A percentile compares a stretch with the other conserved stretches of the same genome.
Evolutionary conservation across 2,113 vertebrate genomes (phyloP).

Genomic region (Engystomops pustulosus): DNA sequence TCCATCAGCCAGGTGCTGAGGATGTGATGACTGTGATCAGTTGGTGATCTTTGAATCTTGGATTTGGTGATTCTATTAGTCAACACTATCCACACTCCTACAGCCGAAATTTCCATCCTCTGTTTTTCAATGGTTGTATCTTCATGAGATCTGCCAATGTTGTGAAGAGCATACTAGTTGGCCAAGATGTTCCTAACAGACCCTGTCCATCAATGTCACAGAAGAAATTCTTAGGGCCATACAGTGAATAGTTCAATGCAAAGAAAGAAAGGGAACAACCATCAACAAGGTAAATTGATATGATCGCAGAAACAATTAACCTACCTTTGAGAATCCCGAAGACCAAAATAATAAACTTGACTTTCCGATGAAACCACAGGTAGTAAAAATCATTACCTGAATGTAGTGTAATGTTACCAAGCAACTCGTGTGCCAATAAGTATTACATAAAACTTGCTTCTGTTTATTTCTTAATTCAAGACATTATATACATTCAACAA

Average conservation of each 20-base stretch:
- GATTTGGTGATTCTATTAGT: no score
- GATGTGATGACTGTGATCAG: no score
- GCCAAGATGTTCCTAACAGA: neutral
- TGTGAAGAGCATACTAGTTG: neutral
- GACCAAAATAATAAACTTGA: neutral
- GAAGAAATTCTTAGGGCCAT: no score
- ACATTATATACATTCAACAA: constrained; percentile 10
- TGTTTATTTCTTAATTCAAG: constrained; percentile 25
- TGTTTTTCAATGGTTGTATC: neutral
- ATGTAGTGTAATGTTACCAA: neutral
- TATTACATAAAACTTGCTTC: neutral
- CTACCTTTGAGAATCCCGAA: neutral
- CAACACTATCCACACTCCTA: no score
- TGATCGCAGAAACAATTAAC: neutral
- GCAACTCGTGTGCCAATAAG: neutral
- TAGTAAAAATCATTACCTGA: neutral
- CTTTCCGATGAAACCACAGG: neutral
- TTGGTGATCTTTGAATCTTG: no score
- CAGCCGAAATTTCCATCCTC: no score
- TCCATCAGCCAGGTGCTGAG: no score
- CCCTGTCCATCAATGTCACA: no score
- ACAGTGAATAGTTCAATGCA: neutral
- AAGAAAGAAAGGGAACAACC: neutral
- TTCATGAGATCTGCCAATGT: neutral
- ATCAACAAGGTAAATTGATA: neutral